These are phyloP conservation scores for Cosmia pyralina DNA, from an alignment of 2,888 invertebrate species.

Conservation along the genomic window DNA sequence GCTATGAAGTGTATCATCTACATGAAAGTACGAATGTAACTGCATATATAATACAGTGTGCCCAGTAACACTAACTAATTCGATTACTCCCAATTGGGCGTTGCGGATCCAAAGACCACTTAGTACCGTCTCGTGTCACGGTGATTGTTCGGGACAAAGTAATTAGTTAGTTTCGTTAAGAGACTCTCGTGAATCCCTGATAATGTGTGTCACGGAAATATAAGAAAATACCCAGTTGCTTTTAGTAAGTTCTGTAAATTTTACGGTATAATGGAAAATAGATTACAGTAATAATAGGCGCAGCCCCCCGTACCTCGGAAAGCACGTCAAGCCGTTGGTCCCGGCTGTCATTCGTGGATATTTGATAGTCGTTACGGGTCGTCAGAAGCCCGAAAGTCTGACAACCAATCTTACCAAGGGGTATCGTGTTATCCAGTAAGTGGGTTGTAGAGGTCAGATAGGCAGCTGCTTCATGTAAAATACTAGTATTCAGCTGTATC, in stretches of 20 bases:
- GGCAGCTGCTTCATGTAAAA: too few relatives aligned
- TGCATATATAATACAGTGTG: neutral
- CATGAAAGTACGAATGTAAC: neutral
- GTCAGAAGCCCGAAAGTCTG: too few relatives aligned
- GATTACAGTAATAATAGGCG: too few relatives aligned
- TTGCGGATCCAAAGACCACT: conserved; percentile 15
- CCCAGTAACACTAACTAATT: conserved; percentile 22
- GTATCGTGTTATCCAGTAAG: too few relatives aligned
- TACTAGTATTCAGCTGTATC: too few relatives aligned
- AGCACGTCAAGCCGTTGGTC: too few relatives aligned
- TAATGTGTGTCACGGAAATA: neutral
- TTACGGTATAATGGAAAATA: neutral
- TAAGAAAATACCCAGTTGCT: neutral
- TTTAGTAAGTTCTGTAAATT: too few relatives aligned
- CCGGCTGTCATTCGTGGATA: too few relatives aligned
- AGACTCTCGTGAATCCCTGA: conserved; percentile 1
- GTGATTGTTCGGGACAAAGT: conserved; percentile 11
- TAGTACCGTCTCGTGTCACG: neutral
- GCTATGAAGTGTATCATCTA: neutral
- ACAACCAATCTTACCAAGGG: too few relatives aligned
- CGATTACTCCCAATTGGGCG: conserved; percentile 8
- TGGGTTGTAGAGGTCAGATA: too few relatives aligned
- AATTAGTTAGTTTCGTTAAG: conserved; percentile 15
- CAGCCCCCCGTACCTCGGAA: too few relatives aligned
- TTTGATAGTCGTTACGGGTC: too few relatives aligned